phyloP scores from a whole-genome alignment of 2,888 invertebrate genomes.

The Drosophila falleni region DNA sequence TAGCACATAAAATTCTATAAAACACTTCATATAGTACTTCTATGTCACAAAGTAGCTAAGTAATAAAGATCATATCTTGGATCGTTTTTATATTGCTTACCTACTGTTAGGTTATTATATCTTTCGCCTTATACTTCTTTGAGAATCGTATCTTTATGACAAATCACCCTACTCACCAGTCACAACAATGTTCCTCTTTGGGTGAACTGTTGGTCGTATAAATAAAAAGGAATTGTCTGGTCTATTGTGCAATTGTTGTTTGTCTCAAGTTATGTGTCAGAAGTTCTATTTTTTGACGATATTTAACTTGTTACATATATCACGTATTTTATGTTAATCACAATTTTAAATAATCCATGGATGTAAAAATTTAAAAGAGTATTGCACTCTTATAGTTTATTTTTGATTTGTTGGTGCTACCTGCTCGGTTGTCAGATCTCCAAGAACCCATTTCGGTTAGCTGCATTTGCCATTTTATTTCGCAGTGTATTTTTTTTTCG shows the following conservation, averaged over 20 bases:
- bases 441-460: not conserved
- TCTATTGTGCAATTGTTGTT: conserved; percentile 31
- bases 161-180: conserved; percentile 16
- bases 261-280: too few relatives aligned
- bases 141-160: conserved; percentile 32
- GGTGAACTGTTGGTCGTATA: not conserved
- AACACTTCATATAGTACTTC: not conserved
- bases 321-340: not conserved
- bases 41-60: not conserved
- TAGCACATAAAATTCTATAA: not conserved
- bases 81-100: not conserved
- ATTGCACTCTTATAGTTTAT: conserved; percentile 20
- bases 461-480: conserved; percentile 31
- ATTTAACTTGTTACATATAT: too few relatives aligned
- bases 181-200: conserved; percentile 27
- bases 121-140: not conserved
- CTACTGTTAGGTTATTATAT: conserved; percentile 4
- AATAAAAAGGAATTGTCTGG: too few relatives aligned
- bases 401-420: conserved; percentile 36
- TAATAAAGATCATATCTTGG: conserved; percentile 15
- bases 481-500: conserved; percentile 24
- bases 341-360: not conserved
- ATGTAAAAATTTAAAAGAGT: conserved; percentile 1
- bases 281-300: too few relatives aligned
- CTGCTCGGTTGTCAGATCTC: conserved; percentile 12